Evolutionary conservation across 1,140 invertebrate species (phyloP).

Genomic region (Probaryconus sp.): DNA sequence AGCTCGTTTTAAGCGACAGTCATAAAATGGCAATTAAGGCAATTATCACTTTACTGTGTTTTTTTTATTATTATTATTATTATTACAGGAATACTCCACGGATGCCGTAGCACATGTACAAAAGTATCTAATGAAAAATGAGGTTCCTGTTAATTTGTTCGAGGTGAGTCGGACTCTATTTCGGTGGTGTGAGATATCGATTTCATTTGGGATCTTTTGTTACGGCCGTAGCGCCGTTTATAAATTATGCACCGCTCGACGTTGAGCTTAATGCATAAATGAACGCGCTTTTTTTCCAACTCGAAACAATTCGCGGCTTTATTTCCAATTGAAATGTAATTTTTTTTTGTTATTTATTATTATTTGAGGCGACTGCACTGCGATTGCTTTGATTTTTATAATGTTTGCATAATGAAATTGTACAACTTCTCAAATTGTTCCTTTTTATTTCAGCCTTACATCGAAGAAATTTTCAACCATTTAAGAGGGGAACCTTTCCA

Average conservation of each 20-base stretch:
- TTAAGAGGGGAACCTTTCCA: slow-evolving; percentile 97
- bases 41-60: slow-evolving; percentile 3
- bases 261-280: no score
- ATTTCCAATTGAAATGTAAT: slow-evolving; percentile 30
- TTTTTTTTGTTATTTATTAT: slow-evolving; percentile 42
- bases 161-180: slow-evolving; percentile 84
- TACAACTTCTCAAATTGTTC: background rate
- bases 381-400: no score
- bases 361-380: no score
- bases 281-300: slow-evolving; percentile 7
- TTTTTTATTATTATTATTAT: slow-evolving; percentile 47
- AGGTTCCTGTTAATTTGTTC: slow-evolving; percentile 97
- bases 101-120: slow-evolving; percentile 98
- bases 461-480: slow-evolving; percentile 99
- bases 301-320: slow-evolving; percentile 33
- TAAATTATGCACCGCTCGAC: slow-evolving; percentile 32
- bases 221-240: slow-evolving; percentile 7
- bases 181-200: slow-evolving; percentile 4
- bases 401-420: background rate
- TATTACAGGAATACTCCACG: slow-evolving; percentile 96
- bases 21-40: background rate
- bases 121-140: slow-evolving; percentile 97
- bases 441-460: slow-evolving; percentile 90
- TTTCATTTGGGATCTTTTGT: slow-evolving; percentile 16
- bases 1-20: slow-evolving; percentile 24